Base-by-base conservation (phyloP, 2,888 invertebrate genomes). In the Ceraclea dissimilis region DNA sequence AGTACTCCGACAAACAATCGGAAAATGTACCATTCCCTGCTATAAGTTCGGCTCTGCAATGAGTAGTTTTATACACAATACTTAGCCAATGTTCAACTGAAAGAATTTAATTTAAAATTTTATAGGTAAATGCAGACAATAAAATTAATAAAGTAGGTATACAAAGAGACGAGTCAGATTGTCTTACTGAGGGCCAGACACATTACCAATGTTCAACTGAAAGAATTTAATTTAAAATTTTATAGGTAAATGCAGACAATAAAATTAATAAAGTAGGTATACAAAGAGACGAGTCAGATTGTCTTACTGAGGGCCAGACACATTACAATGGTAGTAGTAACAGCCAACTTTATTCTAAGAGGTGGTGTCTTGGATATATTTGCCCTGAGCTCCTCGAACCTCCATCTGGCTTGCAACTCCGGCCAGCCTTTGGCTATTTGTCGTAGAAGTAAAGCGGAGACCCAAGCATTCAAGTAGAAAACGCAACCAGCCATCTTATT, bases 391-490 rank as follows among this genome's bases (percentile, higher is more conserved):
- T 62, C 62, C 34, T 58, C 56, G 20, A 19, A 49, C 19, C 54
- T 43, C 60, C 60, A 62, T 17, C 50, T 47, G 10, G 2, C n/a
- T 31, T 47, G 21, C 1, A 62, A 47, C 2, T 13, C 18, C 2
- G 58, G 52, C 62, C 62, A 62, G 18, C 56, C 56, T 1, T 63
- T 57, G 1, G 67, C 67, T 1, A 74, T 56, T 26, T 65, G 66
- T 57, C 72, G 70, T 16, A 68, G 66, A 2, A 72, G 59, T 2
- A 71, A 44, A 0, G 71, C 62, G 0, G 71, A 70, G 1, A 69
- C 18, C 13, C 71, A 64, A 1, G 71, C 64, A 46, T 69, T 68
- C 1, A 68, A 64, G 57, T 75, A 75, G 60, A 74, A 74, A 13
- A 74, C 67, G 0, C 71, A 69, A 1, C 75, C 75, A 0, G 74